Percentiles rank a stretch among this genome's conserved stretches.
Evolutionary conservation across 2,797 vertebrate species (phyloP).

Genomic region (Rhinichthys osculus): DNA sequence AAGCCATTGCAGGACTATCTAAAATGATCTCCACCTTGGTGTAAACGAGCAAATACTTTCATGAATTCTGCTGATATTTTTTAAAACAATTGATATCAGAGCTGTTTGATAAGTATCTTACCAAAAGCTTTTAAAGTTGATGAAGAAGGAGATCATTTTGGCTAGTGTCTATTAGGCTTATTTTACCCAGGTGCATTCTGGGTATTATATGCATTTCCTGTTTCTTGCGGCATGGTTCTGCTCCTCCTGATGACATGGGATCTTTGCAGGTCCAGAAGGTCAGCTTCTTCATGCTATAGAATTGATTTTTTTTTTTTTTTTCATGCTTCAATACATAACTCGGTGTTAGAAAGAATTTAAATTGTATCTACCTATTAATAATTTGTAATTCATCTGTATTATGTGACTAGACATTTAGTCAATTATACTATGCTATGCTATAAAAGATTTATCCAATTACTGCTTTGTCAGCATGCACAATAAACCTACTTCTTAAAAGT

Average conservation of each 20-base stretch:
- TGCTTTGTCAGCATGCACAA: not conserved
- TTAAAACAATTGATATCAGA: not conserved
- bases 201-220: constrained; percentile 67
- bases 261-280: constrained; percentile 78
- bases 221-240: constrained; percentile 69
- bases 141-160: constrained; percentile 40
- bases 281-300: constrained; percentile 65
- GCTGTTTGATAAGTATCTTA: not conserved
- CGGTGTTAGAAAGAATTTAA: not conserved
- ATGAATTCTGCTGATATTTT: not conserved
- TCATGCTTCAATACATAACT: not conserved
- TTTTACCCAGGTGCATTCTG: constrained; percentile 50
- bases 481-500: not conserved
- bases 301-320: not conserved
- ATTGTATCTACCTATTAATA: not conserved
- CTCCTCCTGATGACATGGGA: constrained; percentile 66
- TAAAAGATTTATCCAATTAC: not conserved
- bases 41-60: not conserved
- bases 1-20: constrained; percentile 50
- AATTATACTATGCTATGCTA: not conserved
- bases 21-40: constrained; percentile 46
- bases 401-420: not conserved
- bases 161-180: constrained; percentile 43
- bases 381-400: not conserved
- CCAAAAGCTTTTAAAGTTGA: not conserved